Evolutionary conservation across 2,888 invertebrate genomes (phyloP).

Genomic region (Amblyjoppa proteus): DNA sequence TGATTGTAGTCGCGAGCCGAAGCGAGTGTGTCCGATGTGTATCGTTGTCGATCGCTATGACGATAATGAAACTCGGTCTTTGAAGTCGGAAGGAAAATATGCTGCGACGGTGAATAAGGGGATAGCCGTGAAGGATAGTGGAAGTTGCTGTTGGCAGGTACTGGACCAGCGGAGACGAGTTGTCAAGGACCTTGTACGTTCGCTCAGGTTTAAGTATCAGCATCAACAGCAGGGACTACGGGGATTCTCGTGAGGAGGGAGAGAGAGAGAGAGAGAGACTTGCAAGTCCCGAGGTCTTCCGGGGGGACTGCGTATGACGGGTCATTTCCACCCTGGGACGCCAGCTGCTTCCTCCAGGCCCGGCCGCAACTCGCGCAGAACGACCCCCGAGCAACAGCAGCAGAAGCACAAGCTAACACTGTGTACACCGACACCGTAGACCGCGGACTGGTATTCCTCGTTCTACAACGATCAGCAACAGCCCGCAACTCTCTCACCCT

Average conservation of each 20-base stretch:
- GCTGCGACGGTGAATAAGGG: neutral
- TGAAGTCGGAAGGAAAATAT: constrained; percentile 17
- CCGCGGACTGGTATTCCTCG: constrained; percentile 38
- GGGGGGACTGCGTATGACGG: constrained; percentile 76
- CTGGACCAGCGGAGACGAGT: constrained; percentile 56
- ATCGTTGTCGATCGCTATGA: constrained; percentile 1
- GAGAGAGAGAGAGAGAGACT: constrained; percentile 32
- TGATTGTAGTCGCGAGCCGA: neutral
- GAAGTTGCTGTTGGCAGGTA: constrained; percentile 55
- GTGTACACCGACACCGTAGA: constrained; percentile 47
- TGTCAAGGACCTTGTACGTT: constrained; percentile 54
- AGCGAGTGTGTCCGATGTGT: neutral
- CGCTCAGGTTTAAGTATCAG: constrained; percentile 57
- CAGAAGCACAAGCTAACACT: constrained; percentile 39
- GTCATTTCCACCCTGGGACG: constrained; percentile 76
- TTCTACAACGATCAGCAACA: constrained; percentile 48
- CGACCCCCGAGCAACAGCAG: constrained; percentile 55
- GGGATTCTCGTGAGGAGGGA: constrained; percentile 34
- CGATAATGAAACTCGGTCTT: constrained; percentile 24
- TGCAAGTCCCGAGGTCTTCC: constrained; percentile 62
- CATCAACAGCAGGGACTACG: constrained; percentile 37
- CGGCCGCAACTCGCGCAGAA: constrained; percentile 66
- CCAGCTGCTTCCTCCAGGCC: constrained; percentile 74
- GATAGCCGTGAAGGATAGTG: constrained; percentile 10
- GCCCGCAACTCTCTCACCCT: constrained; percentile 49